Conservation (phyloP, 2,888 invertebrate species). For the Platycheirus rosarum region DNA sequence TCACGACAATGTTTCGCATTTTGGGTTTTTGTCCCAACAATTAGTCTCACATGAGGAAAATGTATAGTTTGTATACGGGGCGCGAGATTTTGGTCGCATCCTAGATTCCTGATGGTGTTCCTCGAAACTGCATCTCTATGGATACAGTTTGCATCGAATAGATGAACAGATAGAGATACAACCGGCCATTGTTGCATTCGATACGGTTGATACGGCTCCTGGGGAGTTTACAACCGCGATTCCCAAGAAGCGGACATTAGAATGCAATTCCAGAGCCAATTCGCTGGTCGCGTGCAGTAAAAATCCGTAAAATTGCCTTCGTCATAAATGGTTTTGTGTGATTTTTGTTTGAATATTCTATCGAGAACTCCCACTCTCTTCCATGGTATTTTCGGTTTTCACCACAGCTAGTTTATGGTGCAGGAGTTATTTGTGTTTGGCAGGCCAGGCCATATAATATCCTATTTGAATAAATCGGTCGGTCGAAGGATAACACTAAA, state of each 20-base stretch:
- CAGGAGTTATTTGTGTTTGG: constrained; percentile 48
- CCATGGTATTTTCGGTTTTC: not conserved
- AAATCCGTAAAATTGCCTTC: constrained; percentile 73
- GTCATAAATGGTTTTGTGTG: constrained; percentile 72
- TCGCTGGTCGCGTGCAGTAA: constrained; percentile 69
- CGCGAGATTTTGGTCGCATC: constrained; percentile 59
- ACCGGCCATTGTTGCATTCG: constrained; percentile 59
- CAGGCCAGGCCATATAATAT: constrained; percentile 47
- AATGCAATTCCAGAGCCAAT: not conserved
- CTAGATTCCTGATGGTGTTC: constrained; percentile 53
- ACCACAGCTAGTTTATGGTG: constrained; percentile 61
- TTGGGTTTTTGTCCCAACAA: constrained; percentile 33
- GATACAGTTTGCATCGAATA: too few relatives aligned
- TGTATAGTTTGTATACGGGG: too few relatives aligned
- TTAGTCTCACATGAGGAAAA: constrained; percentile 46
- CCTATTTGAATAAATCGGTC: constrained; percentile 65
- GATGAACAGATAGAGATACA: not conserved
- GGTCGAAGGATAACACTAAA: constrained; percentile 55
- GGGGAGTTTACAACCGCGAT: constrained; percentile 67
- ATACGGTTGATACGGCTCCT: constrained; percentile 65
- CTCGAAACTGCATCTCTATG: constrained; percentile 46
- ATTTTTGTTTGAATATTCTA: constrained; percentile 62
- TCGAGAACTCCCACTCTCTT: constrained; percentile 31
- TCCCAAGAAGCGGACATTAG: constrained; percentile 53
- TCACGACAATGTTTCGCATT: constrained; percentile 45